Conservation (phyloP, 2,797 vertebrate genomes). For the Cuniculus paca region DNA sequence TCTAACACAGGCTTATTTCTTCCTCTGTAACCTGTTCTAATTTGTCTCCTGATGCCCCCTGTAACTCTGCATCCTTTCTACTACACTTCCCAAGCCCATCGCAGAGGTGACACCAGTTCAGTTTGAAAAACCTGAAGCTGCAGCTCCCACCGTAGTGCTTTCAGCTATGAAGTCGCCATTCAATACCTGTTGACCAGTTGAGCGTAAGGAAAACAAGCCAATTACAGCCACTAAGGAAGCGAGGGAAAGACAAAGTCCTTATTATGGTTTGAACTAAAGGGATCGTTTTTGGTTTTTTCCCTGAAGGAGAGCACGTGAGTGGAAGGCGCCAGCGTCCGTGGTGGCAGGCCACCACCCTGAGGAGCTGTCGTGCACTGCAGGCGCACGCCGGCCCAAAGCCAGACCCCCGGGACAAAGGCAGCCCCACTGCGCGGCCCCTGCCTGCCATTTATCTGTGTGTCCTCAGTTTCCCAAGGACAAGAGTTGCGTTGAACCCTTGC, state of each 20-base stretch:
- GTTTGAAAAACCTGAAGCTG: too few relatives aligned
- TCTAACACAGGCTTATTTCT: background rate
- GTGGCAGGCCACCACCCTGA: slow-evolving; percentile 6
- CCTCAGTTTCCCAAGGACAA: background rate
- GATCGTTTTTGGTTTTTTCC: background rate
- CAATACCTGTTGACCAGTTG: background rate
- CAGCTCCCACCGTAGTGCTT: too few relatives aligned
- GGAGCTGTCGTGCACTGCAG: background rate
- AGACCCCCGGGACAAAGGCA: background rate
- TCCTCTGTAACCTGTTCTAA: background rate
- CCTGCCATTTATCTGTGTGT: background rate
- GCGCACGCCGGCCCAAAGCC: background rate
- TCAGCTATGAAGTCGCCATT: background rate
- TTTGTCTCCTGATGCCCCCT: background rate
- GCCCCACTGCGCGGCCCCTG: background rate
- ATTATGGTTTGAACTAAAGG: background rate
- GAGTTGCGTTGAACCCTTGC: background rate
- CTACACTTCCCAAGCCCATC: too few relatives aligned
- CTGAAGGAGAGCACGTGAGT: fast-evolving
- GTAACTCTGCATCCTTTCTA: background rate
- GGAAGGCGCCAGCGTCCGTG: background rate
- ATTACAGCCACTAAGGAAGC: background rate
- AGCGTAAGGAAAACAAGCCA: background rate
- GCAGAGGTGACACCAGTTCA: too few relatives aligned
- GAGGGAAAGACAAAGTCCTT: background rate